Evolutionary conservation across 1,140 invertebrate species (phyloP).

Genomic region (Hydropsyche tenuis): DNA sequence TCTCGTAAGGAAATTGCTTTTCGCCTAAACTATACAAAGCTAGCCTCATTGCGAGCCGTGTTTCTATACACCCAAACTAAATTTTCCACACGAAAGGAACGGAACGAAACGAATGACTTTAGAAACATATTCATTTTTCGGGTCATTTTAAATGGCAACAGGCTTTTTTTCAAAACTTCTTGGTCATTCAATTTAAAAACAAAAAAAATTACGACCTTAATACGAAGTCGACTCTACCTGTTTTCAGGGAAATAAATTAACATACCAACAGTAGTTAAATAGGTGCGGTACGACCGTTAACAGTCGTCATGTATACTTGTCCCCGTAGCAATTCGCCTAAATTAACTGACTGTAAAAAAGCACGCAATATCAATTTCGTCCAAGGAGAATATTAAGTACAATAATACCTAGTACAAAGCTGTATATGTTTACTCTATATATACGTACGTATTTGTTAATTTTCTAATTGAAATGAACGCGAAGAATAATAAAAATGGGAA

Average conservation of each 20-base stretch:
- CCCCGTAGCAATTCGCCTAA: conserved; percentile 27
- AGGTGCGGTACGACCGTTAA: conserved; percentile 28
- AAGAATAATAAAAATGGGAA: background rate
- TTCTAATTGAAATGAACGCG: conserved; percentile 5
- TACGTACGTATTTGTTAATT: conserved; percentile 16
- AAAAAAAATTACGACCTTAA: no score
- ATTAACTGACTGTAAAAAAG: conserved; percentile 31
- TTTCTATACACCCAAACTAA: no score
- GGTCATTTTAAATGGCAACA: no score
- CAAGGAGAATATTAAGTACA: background rate
- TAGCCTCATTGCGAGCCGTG: background rate
- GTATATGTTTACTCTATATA: background rate
- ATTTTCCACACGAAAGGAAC: no score
- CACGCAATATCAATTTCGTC: conserved; percentile 27
- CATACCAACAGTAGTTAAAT: conserved; percentile 13
- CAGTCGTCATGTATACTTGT: conserved; percentile 1
- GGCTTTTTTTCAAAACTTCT: no score
- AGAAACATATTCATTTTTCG: no score
- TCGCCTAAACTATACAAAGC: background rate
- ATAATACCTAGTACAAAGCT: background rate
- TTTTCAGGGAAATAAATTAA: conserved; percentile 30
- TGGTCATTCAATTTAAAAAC: no score
- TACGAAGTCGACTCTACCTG: no score
- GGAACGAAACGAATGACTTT: no score
- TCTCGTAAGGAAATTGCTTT: conserved; percentile 23